Conservation (phyloP, 2,888 invertebrate species). For the Prionchulus punctatus region DNA sequence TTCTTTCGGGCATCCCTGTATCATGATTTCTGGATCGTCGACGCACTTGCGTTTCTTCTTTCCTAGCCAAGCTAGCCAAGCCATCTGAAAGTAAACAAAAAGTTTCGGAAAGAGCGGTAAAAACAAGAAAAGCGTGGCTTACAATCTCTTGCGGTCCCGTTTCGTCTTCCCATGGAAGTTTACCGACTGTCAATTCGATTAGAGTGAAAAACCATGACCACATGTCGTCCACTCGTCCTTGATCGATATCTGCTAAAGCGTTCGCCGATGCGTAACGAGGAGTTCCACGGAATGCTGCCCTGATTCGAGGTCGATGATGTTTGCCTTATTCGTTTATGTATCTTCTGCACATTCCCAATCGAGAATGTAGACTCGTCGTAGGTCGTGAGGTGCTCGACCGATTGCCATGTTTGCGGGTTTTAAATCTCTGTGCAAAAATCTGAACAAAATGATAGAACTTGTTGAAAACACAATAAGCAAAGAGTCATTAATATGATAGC, state of each 20-base stretch:
- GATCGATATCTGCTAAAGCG: not conserved
- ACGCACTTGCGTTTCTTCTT: not conserved
- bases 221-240: not conserved
- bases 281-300: not conserved
- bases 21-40: not conserved
- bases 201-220: slow-evolving; percentile 1
- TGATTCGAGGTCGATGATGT: not conserved
- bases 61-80: not conserved
- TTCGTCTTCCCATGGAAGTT: not conserved
- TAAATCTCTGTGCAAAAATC: not conserved
- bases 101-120: no score
- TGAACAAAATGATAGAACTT: not conserved
- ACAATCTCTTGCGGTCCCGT: not conserved
- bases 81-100: not conserved
- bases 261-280: not conserved
- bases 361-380: not conserved
- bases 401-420: not conserved
- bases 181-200: not conserved
- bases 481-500: not conserved
- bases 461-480: not conserved
- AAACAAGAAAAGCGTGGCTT: not conserved
- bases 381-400: not conserved
- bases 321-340: not conserved
- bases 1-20: not conserved
- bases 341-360: not conserved